Percentiles rank a stretch among this genome's conserved stretches.
phyloP scores from a whole-genome alignment of 2,113 vertebrate genomes.

The Grammatotria lemairii region DNA sequence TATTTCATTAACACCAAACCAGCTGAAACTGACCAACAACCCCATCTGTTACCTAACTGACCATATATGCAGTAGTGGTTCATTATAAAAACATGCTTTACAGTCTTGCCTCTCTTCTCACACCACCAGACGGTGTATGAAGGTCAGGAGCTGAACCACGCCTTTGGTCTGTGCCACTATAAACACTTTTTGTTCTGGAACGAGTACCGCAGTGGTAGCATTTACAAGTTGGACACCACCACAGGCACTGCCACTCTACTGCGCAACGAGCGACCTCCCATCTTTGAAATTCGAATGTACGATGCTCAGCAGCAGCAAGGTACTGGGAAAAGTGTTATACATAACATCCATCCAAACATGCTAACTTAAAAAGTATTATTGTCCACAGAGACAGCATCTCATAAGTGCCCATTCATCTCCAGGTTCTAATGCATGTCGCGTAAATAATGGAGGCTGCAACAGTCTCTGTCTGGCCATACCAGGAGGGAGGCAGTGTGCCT shows the following conservation, averaged over 20 bases:
- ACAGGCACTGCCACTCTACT: slow-evolving; percentile 79
- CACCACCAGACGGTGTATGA: slow-evolving; percentile 86
- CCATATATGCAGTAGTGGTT: not conserved
- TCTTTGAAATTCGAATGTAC: slow-evolving; percentile 98
- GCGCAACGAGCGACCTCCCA: slow-evolving; percentile 90
- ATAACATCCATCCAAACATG: not conserved
- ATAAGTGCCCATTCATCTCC: not conserved
- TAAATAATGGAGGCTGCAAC: slow-evolving; percentile 92
- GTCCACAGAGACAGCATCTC: not conserved
- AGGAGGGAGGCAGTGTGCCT: slow-evolving; percentile 82
- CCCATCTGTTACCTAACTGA: not conserved
- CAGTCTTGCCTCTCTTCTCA: not conserved
- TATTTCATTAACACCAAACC: not conserved
- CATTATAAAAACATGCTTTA: not conserved
- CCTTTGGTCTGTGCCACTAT: slow-evolving; percentile 96
- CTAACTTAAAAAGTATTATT: not conserved
- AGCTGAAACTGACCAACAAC: not conserved
- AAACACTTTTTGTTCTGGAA: slow-evolving; percentile 96
- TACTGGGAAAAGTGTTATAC: not conserved
- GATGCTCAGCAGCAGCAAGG: slow-evolving; percentile 87
- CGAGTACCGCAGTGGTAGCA: slow-evolving; percentile 93
- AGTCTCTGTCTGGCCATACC: slow-evolving; percentile 92
- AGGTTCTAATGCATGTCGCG: slow-evolving; percentile 89
- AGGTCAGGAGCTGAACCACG: slow-evolving; percentile 89
- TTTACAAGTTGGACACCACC: slow-evolving; percentile 85